Evolutionary conservation across 2,113 vertebrate species (phyloP).

Genomic region (Cyanoderma ruficeps): DNA sequence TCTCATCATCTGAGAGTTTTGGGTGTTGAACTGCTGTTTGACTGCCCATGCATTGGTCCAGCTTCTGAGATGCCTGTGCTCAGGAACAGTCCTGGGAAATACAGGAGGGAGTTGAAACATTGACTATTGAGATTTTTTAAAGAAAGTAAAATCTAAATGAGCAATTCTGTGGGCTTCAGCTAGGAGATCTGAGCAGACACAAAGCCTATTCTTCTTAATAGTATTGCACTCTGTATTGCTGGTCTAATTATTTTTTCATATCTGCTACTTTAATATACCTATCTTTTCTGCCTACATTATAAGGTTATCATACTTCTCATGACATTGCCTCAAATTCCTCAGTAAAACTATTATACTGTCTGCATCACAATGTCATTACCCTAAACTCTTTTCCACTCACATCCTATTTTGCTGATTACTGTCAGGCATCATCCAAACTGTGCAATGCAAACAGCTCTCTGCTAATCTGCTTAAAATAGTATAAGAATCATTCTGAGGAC

Average conservation of each 20-base stretch:
- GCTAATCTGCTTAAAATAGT: slow-evolving; percentile 13
- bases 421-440: neutral
- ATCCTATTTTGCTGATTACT: slow-evolving; percentile 33
- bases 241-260: neutral
- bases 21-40: neutral
- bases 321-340: neutral
- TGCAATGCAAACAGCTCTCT: neutral
- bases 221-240: neutral
- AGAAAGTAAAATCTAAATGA: neutral
- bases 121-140: neutral
- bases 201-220: neutral
- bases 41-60: neutral
- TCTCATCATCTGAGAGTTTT: neutral
- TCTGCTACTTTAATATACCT: neutral
- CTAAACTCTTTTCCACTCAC: neutral
- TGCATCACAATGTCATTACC: neutral
- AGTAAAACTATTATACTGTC: neutral
- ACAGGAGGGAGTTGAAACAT: neutral
- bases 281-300: neutral
- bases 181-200: neutral
- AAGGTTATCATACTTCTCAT: slow-evolving; percentile 12
- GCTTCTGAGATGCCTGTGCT: neutral
- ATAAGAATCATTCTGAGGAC: neutral
- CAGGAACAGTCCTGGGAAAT: neutral
- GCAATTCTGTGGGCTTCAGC: neutral